These are phyloP conservation scores for Myxocyprinus asiaticus DNA, from an alignment of 2,113 vertebrate genomes.

Conservation along the genomic window DNA sequence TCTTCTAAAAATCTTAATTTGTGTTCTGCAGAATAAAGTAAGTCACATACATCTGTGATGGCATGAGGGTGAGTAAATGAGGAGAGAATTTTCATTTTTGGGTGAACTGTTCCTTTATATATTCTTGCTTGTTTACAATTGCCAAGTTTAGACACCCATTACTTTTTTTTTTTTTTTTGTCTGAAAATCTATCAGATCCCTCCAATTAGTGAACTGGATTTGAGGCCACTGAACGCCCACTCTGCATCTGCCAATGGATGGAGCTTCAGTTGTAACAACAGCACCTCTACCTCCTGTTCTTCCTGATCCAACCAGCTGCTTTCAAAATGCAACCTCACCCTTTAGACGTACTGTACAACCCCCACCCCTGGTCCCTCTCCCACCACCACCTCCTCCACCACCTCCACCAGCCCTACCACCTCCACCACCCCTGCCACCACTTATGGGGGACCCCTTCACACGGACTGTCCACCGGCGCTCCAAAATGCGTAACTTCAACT, in stretches of 20 bases:
- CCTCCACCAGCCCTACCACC: constrained; percentile 32
- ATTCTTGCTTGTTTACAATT: too few species aligned
- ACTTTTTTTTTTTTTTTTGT: too few species aligned
- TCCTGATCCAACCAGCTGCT: background rate
- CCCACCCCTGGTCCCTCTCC: constrained; percentile 37
- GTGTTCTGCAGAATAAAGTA: too few species aligned
- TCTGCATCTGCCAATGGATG: constrained; percentile 59
- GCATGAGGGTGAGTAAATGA: too few species aligned
- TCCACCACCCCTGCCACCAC: constrained; percentile 39
- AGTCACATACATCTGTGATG: too few species aligned
- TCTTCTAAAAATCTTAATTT: too few species aligned
- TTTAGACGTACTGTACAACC: constrained; percentile 31
- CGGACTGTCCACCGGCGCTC: constrained; percentile 59
- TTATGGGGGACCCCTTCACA: constrained; percentile 26
- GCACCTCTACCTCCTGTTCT: constrained; percentile 29
- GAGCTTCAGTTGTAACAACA: constrained; percentile 42
- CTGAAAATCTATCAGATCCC: too few species aligned
- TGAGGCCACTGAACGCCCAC: background rate
- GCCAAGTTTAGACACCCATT: too few species aligned
- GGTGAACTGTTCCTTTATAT: too few species aligned
- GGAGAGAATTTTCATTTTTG: too few species aligned
- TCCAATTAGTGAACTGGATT: background rate
- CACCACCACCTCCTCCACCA: constrained; percentile 12
- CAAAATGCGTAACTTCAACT: constrained; percentile 79
- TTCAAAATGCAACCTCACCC: constrained; percentile 23